phyloP scores from a whole-genome alignment of 1,140 invertebrate species.

The Chelonus insularis region DNA sequence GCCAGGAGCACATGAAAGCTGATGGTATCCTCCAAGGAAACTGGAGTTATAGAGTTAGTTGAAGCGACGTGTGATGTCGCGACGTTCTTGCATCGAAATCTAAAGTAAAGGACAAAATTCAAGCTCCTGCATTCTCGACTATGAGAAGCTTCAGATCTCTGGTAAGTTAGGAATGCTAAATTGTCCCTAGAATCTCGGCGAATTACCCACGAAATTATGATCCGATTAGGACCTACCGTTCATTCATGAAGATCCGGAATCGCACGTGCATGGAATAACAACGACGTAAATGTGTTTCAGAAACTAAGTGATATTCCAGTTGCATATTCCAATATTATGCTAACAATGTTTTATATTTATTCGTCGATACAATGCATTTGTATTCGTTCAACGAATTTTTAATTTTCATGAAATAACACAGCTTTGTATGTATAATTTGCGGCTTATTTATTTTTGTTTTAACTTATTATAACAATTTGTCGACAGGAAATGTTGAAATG shows the following conservation, averaged over 20 bases:
- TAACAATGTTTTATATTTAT: background rate
- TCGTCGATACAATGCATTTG: background rate
- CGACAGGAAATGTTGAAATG: too few relatives aligned
- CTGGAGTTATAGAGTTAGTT: slow-evolving; percentile 49
- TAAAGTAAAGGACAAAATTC: background rate
- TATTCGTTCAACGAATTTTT: too few relatives aligned
- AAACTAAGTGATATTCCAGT: background rate
- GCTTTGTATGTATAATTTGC: too few relatives aligned
- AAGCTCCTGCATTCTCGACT: background rate
- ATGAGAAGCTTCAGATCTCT: background rate
- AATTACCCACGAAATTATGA: slow-evolving; percentile 50
- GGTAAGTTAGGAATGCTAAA: slow-evolving; percentile 46
- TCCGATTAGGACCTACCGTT: slow-evolving; percentile 45
- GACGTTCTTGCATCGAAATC: slow-evolving; percentile 27
- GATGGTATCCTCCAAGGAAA: slow-evolving; percentile 28
- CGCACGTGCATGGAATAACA: slow-evolving; percentile 43
- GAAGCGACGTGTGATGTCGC: slow-evolving; percentile 45
- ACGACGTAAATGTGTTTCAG: background rate
- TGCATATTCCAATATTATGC: background rate
- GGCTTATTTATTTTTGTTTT: too few relatives aligned
- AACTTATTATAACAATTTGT: too few relatives aligned
- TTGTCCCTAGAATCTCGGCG: slow-evolving; percentile 43
- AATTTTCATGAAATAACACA: too few relatives aligned
- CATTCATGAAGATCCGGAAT: slow-evolving; percentile 47
- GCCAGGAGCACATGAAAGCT: slow-evolving; percentile 37